These are phyloP conservation scores for Myrmecobius fasciatus DNA, from an alignment of 2,113 vertebrate species.

Conservation along the genomic window DNA sequence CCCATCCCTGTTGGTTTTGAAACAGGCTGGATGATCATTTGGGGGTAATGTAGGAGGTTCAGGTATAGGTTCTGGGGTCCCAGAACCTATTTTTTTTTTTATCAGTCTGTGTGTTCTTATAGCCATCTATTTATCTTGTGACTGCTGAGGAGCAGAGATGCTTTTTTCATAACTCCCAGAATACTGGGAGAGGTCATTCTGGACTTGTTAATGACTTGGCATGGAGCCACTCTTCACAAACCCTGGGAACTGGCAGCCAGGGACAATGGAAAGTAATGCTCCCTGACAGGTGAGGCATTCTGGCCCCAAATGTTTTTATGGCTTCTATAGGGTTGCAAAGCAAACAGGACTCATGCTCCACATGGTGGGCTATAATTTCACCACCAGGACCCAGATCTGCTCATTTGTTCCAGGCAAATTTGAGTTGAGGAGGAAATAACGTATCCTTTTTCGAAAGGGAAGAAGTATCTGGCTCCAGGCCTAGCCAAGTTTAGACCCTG, in stretches of 20 bases:
- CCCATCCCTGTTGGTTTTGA: neutral
- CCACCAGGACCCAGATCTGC: neutral
- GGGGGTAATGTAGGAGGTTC: neutral
- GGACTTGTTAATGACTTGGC: conserved; percentile 34
- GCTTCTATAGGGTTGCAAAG: neutral
- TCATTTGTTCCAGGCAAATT: neutral
- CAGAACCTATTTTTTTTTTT: too few species aligned
- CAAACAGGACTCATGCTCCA: neutral
- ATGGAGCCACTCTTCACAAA: conserved; percentile 9
- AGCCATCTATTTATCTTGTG: neutral
- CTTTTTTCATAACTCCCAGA: neutral
- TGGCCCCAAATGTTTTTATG: neutral
- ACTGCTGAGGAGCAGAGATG: neutral
- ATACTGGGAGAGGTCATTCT: neutral
- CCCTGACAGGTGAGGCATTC: neutral
- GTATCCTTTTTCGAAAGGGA: neutral
- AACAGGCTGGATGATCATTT: neutral
- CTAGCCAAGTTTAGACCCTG: neutral
- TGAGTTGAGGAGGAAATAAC: neutral
- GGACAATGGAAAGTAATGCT: conserved; percentile 2
- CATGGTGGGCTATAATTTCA: neutral
- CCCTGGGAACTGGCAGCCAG: conserved; percentile 35
- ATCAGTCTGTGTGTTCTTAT: neutral
- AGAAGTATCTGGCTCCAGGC: neutral
- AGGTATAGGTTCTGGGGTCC: neutral